Conservation (phyloP, 2,888 invertebrate species). For the Byasa hedistus region DNA sequence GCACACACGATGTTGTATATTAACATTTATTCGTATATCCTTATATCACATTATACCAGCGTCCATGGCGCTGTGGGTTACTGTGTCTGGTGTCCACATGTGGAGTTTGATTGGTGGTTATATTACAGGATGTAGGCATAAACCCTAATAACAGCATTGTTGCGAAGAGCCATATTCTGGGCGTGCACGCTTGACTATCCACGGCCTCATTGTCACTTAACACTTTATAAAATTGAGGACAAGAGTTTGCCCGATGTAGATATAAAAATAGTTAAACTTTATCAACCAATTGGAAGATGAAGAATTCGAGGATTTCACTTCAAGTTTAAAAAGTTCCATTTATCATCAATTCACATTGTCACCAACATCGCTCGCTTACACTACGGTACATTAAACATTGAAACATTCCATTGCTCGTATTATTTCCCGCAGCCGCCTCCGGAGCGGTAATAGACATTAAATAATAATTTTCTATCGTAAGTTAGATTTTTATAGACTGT, state of each 20-base stretch:
- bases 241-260: too few species aligned
- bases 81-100: too few species aligned
- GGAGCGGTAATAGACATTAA: conserved; percentile 46
- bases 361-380: conserved; percentile 62
- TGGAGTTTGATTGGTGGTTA: too few species aligned
- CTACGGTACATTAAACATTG: conserved; percentile 61
- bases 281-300: conserved; percentile 54
- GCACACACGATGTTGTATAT: conserved; percentile 66
- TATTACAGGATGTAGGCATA: too few species aligned
- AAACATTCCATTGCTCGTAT: conserved; percentile 68
- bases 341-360: conserved; percentile 36
- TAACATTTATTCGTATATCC: conserved; percentile 59
- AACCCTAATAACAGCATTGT: too few species aligned
- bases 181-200: too few species aligned
- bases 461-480: conserved; percentile 52
- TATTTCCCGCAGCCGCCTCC: conserved; percentile 47
- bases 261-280: conserved; percentile 36
- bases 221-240: too few species aligned
- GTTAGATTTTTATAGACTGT: conserved; percentile 60
- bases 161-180: too few species aligned
- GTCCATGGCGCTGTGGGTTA: too few species aligned
- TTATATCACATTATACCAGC: conserved; percentile 40
- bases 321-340: conserved; percentile 54
- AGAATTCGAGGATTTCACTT: conserved; percentile 64
- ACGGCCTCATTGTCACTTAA: too few species aligned